Evolutionary conservation across 1,140 invertebrate species (phyloP).

Genomic region (Drosophila truncata): DNA sequence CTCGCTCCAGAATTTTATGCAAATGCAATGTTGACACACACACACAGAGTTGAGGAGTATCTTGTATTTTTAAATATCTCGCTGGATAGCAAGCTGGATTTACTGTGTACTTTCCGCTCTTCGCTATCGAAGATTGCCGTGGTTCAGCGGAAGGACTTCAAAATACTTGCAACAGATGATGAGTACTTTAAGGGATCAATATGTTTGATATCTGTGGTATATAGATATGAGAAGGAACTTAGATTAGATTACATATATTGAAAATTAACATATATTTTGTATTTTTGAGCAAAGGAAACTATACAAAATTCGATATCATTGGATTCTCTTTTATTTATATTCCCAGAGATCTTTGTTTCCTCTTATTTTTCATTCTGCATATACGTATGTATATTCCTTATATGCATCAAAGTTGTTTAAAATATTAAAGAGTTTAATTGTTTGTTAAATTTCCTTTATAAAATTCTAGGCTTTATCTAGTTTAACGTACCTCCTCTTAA

Average conservation of each 20-base stretch:
- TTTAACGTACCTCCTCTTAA: not conserved
- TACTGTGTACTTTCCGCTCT: constrained; percentile 7
- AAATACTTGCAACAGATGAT: not conserved
- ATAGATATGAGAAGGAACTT: not conserved
- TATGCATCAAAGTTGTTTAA: not conserved
- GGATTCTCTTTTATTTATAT: not conserved
- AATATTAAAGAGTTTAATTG: not conserved
- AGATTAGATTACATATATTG: not conserved
- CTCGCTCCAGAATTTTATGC: constrained; percentile 62
- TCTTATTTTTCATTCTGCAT: not conserved
- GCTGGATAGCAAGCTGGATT: constrained; percentile 38
- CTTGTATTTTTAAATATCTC: constrained; percentile 23
- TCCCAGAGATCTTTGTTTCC: not conserved
- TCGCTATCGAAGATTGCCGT: not conserved
- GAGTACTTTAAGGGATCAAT: not conserved
- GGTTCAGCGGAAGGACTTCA: not conserved
- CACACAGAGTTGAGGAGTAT: constrained; percentile 15
- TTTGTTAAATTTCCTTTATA: not conserved
- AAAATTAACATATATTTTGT: not conserved
- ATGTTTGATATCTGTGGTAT: too few species aligned
- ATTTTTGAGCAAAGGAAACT: not conserved
- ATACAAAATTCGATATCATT: too few species aligned
- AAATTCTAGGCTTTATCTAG: too few species aligned
- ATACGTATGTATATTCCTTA: too few species aligned
- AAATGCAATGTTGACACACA: constrained; percentile 72